phyloP scores from a whole-genome alignment of 2,113 vertebrate species.

The Empidonax traillii region DNA sequence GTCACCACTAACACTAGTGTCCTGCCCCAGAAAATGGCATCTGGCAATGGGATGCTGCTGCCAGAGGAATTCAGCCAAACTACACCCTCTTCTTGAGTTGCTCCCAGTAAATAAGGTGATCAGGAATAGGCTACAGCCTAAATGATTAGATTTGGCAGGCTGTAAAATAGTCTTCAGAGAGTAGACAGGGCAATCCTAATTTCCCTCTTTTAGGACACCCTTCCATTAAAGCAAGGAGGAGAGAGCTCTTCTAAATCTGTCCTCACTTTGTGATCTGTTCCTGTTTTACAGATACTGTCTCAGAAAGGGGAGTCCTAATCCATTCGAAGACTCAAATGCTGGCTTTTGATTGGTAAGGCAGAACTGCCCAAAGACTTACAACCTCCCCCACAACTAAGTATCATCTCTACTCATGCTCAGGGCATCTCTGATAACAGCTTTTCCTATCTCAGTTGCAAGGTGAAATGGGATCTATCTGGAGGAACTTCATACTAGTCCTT shows the following conservation, averaged over 20 bases:
- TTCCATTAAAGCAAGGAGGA: neutral
- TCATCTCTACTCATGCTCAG: neutral
- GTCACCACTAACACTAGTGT: neutral
- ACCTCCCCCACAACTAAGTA: neutral
- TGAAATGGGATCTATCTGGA: neutral
- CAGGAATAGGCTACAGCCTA: neutral
- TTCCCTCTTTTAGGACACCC: neutral
- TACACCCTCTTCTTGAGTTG: neutral
- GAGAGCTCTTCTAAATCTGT: neutral
- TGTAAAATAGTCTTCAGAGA: neutral
- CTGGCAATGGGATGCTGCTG: neutral
- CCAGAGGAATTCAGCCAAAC: neutral
- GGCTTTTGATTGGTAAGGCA: neutral
- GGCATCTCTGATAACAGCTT: neutral
- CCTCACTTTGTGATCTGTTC: accelerated
- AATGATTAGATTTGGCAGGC: neutral
- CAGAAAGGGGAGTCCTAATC: neutral
- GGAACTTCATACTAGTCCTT: neutral
- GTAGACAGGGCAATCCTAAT: neutral
- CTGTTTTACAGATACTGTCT: neutral
- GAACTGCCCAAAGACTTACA: neutral
- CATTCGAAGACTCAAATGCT: neutral
- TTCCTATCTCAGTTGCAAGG: neutral
- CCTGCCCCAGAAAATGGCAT: neutral
- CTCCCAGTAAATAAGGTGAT: neutral